Evolutionary conservation across 2,888 invertebrate genomes (phyloP).

Genomic region (Drosophila atripex): DNA sequence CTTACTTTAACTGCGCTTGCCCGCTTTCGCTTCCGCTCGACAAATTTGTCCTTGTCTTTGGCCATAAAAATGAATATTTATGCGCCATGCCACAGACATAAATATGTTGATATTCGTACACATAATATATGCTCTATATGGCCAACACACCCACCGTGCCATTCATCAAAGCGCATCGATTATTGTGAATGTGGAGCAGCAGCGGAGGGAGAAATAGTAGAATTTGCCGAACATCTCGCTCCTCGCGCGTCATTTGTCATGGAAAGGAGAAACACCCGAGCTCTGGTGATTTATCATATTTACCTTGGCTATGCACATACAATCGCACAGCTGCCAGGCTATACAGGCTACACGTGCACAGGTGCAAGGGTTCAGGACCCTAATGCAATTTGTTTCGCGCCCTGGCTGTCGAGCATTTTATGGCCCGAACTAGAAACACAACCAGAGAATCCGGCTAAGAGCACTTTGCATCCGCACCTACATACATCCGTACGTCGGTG

Average conservation of each 20-base stretch:
- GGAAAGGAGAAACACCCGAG: constrained; percentile 48
- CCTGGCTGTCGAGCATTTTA: constrained; percentile 65
- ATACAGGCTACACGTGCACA: constrained; percentile 43
- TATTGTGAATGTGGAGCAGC: constrained; percentile 59
- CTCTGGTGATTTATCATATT: constrained; percentile 76
- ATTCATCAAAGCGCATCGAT: constrained; percentile 79
- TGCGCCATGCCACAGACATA: constrained; percentile 59
- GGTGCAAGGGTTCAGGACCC: constrained; percentile 72
- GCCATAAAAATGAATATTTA: constrained; percentile 79
- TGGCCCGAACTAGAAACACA: constrained; percentile 49
- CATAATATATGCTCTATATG: constrained; percentile 56
- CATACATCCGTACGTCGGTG: not conserved
- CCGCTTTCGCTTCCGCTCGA: constrained; percentile 65
- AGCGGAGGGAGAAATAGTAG: constrained; percentile 41
- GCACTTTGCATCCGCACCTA: constrained; percentile 17
- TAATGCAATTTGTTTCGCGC: constrained; percentile 74
- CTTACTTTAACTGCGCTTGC: constrained; percentile 70
- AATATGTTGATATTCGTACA: constrained; percentile 63
- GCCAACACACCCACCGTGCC: constrained; percentile 18
- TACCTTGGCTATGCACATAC: constrained; percentile 52
- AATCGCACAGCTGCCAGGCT: not conserved
- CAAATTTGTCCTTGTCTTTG: constrained; percentile 59
- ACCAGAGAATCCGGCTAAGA: constrained; percentile 24
- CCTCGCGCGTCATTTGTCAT: constrained; percentile 70
- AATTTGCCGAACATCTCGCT: constrained; percentile 35